Conservation (phyloP, 2,888 invertebrate species). For the Diaprepes abbreviatus region DNA sequence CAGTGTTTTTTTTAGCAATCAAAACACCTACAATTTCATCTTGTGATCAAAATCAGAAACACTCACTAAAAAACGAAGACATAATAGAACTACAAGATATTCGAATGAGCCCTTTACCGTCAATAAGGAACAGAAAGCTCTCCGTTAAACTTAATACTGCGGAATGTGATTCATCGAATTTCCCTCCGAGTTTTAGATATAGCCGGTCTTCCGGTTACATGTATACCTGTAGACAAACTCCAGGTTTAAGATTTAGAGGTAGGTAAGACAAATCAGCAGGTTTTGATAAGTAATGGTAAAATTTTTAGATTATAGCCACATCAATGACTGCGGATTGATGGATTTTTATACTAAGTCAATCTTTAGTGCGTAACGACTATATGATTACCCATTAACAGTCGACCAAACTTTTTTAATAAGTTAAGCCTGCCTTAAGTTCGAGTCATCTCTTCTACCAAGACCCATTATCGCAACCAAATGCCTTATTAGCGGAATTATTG, state of each 20-base stretch:
- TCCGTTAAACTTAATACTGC: conserved; percentile 65
- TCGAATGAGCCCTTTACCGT: conserved; percentile 87
- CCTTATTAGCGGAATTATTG: no score
- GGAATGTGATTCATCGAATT: conserved; percentile 73
- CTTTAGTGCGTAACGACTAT: no score
- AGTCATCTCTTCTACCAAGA: no score
- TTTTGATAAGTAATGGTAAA: no score
- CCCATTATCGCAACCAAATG: no score
- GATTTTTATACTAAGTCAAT: no score
- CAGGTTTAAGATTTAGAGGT: conserved; percentile 73
- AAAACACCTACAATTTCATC: conserved; percentile 58
- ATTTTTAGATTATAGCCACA: no score
- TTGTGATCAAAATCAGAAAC: conserved; percentile 43
- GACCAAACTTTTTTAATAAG: no score
- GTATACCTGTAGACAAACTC: conserved; percentile 70
- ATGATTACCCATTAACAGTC: no score
- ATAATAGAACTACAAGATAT: conserved; percentile 93
- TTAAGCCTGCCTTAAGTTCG: no score
- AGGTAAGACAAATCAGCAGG: conserved; percentile 48
- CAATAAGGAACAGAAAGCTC: conserved; percentile 78
- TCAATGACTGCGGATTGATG: no score
- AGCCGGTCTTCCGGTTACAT: conserved; percentile 72
- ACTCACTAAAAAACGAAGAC: conserved; percentile 72
- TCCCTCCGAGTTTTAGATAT: conserved; percentile 84
- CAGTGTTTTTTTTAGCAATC: conserved; percentile 66